These are phyloP conservation scores for Micrastur ruficollis DNA, from an alignment of 2,797 vertebrate species.

Conservation along the genomic window DNA sequence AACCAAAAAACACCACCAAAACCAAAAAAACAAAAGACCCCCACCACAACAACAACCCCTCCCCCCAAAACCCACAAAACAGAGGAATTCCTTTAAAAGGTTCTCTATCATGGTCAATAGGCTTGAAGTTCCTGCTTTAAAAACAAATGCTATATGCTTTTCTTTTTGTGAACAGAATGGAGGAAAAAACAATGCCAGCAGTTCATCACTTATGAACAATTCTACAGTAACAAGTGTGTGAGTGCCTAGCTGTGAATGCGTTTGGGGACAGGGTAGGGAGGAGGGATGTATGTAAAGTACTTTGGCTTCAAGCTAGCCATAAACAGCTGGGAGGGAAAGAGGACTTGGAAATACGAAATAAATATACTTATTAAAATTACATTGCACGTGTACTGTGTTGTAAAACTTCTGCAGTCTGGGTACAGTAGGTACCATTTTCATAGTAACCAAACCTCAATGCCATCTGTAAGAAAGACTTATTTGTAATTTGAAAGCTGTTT, in stretches of 20 bases:
- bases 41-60: no score
- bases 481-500: conserved; percentile 1
- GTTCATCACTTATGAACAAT: conserved; percentile 38
- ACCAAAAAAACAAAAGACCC: neutral
- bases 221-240: conserved; percentile 48
- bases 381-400: neutral
- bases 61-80: neutral
- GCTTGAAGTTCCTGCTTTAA: conserved; percentile 8
- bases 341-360: neutral
- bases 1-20: no score
- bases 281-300: neutral
- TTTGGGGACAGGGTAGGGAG: conserved; percentile 17
- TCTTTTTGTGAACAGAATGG: conserved; percentile 56
- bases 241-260: neutral
- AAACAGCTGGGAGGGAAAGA: neutral
- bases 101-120: neutral
- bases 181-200: conserved; percentile 50
- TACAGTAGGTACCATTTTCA: neutral
- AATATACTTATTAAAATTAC: neutral
- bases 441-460: conserved; percentile 65
- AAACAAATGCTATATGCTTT: conserved; percentile 52
- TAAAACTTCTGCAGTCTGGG: neutral
- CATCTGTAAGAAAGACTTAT: neutral
- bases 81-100: neutral
- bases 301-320: neutral